Percentiles rank a stretch among this genome's conserved stretches.
Evolutionary conservation across 2,113 vertebrate species (phyloP).

Genomic region (Planiliza haematocheilus): DNA sequence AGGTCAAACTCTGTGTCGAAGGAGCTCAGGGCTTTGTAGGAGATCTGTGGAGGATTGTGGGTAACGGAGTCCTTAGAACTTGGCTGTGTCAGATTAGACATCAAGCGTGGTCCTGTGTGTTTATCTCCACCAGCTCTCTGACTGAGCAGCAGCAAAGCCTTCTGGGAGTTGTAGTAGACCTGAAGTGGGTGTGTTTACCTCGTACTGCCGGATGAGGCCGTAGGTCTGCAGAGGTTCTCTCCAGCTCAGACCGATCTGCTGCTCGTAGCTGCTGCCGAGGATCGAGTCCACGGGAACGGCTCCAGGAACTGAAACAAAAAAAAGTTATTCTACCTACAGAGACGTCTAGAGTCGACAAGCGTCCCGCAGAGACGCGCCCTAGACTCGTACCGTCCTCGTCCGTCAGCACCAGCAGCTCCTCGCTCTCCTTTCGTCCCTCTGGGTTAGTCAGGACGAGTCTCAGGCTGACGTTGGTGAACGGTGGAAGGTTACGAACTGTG

Average conservation of each 20-base stretch:
- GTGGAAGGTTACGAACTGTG: slow-evolving; percentile 90
- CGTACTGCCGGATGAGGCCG: slow-evolving; percentile 94
- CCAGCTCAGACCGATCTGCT: slow-evolving; percentile 96
- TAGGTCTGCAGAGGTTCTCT: slow-evolving; percentile 92
- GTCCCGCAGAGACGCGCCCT: not conserved
- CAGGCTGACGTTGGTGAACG: slow-evolving; percentile 95
- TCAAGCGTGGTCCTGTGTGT: too few relatives aligned
- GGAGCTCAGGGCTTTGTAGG: slow-evolving; percentile 97
- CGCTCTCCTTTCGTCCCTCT: slow-evolving; percentile 92
- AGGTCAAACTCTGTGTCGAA: slow-evolving; percentile 97
- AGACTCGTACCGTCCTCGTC: slow-evolving; percentile 91
- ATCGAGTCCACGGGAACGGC: slow-evolving; percentile 92
- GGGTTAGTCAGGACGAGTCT: slow-evolving; percentile 92
- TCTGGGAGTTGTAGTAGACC: too few relatives aligned
- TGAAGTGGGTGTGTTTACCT: too few relatives aligned
- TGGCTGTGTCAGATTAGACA: too few relatives aligned
- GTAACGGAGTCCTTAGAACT: too few relatives aligned
- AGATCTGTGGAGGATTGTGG: slow-evolving; percentile 88
- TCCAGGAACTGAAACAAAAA: slow-evolving; percentile 86
- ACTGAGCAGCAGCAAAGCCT: too few relatives aligned
- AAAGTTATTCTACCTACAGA: not conserved
- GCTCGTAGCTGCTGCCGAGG: slow-evolving; percentile 93
- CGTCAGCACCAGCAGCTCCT: slow-evolving; percentile 91
- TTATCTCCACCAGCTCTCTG: too few relatives aligned
- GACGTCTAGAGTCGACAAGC: too few relatives aligned